Percentiles rank a stretch among this genome's conserved stretches.
Evolutionary conservation across 2,797 vertebrate genomes (phyloP).

Genomic region (Poeciliopsis paucimaculata): DNA sequence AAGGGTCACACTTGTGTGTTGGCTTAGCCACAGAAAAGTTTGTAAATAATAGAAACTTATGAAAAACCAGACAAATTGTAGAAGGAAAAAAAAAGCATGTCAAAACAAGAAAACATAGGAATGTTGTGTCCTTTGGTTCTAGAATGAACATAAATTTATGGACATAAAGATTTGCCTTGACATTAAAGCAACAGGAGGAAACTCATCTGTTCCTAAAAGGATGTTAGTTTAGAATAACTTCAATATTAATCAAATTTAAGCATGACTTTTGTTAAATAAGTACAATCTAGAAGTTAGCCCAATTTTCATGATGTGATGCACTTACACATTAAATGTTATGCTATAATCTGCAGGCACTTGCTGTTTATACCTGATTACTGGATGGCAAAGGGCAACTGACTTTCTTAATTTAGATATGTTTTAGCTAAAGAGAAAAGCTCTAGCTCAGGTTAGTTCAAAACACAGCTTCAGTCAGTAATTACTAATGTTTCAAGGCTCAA

Average conservation of each 20-base stretch:
- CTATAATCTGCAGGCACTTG: too few relatives aligned
- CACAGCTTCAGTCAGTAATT: too few relatives aligned
- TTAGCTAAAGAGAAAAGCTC: neutral
- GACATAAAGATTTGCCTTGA: neutral
- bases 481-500: neutral
- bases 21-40: constrained; percentile 35
- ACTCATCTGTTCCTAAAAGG: neutral
- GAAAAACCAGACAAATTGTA: constrained; percentile 45
- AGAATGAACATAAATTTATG: neutral
- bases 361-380: neutral
- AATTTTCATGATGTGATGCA: neutral
- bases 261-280: neutral
- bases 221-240: neutral
- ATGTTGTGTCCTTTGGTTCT: neutral
- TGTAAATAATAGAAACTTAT: constrained; percentile 56
- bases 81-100: neutral
- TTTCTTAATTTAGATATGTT: neutral
- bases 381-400: neutral
- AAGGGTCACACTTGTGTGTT: constrained; percentile 71
- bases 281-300: neutral
- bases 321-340: neutral
- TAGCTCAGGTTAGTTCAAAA: neutral
- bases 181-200: neutral
- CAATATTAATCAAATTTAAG: neutral
- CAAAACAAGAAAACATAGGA: constrained; percentile 11